A percentile compares a stretch with the other conserved stretches of the same genome.
Conservation (phyloP, 2,797 vertebrate species). For the Bryconaethiops microstoma region DNA sequence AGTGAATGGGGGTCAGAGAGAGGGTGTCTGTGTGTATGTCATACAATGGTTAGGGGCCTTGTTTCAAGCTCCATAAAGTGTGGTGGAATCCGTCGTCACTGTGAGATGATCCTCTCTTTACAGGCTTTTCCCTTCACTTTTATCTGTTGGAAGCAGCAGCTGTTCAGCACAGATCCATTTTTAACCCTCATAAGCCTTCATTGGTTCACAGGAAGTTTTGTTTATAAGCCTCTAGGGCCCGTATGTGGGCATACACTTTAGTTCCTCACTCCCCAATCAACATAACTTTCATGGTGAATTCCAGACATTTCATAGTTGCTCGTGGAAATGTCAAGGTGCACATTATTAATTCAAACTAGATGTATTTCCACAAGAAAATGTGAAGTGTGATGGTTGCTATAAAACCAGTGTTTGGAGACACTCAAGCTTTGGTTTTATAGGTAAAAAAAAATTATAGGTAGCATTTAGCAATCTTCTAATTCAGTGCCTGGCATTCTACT, state of each 20-base stretch:
- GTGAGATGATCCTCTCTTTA: conserved; percentile 10
- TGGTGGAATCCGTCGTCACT: not conserved
- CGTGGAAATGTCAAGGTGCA: too few relatives aligned
- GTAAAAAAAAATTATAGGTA: too few relatives aligned
- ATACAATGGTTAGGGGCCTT: conserved; percentile 1
- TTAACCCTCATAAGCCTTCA: not conserved
- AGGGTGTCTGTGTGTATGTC: not conserved
- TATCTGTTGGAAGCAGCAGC: conserved; percentile 20
- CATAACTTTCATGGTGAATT: not conserved
- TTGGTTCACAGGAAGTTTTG: not conserved
- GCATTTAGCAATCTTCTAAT: too few relatives aligned
- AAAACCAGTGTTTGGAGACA: too few relatives aligned
- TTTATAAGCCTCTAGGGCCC: not conserved
- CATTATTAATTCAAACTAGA: too few relatives aligned
- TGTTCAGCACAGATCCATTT: not conserved
- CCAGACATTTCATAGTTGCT: too few relatives aligned
- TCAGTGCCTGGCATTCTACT: too few relatives aligned
- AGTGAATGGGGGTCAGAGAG: not conserved
- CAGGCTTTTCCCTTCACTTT: not conserved
- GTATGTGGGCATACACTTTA: not conserved
- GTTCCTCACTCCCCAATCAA: not conserved
- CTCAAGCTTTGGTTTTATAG: too few relatives aligned
- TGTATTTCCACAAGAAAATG: too few relatives aligned
- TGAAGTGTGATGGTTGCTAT: too few relatives aligned
- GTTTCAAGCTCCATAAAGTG: conserved; percentile 25